Percentiles rank a stretch among this genome's conserved stretches.
Evolutionary conservation across 2,113 vertebrate genomes (phyloP).

Genomic region (Candoia aspera): DNA sequence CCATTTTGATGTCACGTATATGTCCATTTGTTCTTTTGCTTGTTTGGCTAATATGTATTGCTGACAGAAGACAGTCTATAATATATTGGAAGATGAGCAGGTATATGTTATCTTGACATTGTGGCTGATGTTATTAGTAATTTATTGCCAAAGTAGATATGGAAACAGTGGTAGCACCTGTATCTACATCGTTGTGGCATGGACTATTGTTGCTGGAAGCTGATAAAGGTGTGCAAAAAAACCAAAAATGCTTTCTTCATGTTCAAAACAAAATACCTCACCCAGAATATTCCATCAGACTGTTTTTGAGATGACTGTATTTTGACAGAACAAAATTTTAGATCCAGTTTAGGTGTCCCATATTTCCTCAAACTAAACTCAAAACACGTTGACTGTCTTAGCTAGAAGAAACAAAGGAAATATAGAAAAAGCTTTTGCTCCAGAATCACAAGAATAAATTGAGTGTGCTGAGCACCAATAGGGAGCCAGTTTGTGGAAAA

Average conservation of each 20-base stretch:
- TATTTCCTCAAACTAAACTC: background rate
- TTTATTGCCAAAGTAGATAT: background rate
- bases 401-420: background rate
- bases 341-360: background rate
- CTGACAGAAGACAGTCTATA: background rate
- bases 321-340: background rate
- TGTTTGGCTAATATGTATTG: background rate
- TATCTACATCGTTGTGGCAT: background rate
- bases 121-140: background rate
- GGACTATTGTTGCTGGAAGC: background rate
- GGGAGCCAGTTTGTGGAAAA: background rate
- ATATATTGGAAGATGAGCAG: background rate
- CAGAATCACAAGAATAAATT: background rate
- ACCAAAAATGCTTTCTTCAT: background rate
- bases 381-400: background rate
- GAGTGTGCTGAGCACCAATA: background rate
- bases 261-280: background rate
- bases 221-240: background rate
- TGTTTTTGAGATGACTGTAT: background rate
- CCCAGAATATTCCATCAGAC: background rate
- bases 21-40: background rate
- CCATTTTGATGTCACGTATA: background rate
- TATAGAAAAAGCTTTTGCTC: background rate
- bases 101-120: background rate
- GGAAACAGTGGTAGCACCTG: background rate